Conservation (phyloP, 92 coral and sea anemone species). For the Umimayanthus kanabou region DNA sequence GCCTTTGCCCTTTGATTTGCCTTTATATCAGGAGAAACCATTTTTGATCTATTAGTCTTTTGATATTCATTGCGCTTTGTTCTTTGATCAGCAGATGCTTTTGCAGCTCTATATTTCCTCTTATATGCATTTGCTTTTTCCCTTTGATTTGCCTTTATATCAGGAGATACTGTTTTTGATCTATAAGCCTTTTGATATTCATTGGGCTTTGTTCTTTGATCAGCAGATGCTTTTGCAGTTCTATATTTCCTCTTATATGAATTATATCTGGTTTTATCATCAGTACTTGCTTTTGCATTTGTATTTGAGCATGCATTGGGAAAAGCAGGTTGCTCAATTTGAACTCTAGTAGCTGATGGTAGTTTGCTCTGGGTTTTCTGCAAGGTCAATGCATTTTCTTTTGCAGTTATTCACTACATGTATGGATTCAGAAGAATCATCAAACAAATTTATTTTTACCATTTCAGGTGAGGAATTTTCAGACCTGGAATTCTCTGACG, state of each 20-base stretch:
- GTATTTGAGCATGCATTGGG: conserved; percentile 14
- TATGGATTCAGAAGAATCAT: conserved; percentile 3
- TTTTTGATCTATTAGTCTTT: conserved; percentile 9
- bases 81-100: conserved; percentile 28
- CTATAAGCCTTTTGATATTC: conserved; percentile 24
- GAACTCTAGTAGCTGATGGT: conserved; percentile 17
- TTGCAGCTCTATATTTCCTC: conserved; percentile 33
- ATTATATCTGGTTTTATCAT: neutral
- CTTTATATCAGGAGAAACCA: neutral
- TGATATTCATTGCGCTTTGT: conserved; percentile 27
- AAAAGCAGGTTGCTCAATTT: neutral
- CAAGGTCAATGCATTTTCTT: conserved; percentile 22
- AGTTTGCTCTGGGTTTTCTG: conserved; percentile 7
- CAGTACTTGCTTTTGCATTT: conserved; percentile 9
- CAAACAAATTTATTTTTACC: conserved; percentile 23
- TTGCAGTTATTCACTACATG: conserved; percentile 1
- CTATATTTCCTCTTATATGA: conserved; percentile 29
- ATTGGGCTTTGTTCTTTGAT: conserved; percentile 29
- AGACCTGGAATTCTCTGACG: neutral
- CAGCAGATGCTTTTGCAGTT: conserved; percentile 36
- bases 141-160: neutral
- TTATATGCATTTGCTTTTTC: conserved; percentile 34
- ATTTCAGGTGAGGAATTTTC: neutral
- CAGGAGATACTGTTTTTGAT: conserved; percentile 1
- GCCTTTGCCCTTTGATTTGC: neutral